Conservation (phyloP, 1,140 invertebrate species). For the Camponotus pennsylvanicus region DNA sequence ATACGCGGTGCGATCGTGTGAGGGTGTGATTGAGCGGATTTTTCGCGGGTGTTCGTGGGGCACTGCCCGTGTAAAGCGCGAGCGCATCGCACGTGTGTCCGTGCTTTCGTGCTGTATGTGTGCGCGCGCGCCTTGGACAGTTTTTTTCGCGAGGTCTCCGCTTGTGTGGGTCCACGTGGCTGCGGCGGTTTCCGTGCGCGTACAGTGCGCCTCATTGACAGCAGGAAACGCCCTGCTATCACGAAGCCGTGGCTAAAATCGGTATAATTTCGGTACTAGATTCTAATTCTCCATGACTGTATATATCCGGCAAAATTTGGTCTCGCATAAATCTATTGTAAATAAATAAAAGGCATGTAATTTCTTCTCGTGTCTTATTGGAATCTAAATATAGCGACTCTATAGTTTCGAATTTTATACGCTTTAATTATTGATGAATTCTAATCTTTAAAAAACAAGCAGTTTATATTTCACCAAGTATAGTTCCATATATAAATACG, state of each 20-base stretch:
- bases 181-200: conserved; percentile 37
- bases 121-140: conserved; percentile 69
- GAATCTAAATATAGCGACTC: neutral
- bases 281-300: neutral
- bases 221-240: conserved; percentile 70
- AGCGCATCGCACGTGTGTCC: conserved; percentile 19
- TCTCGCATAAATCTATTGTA: neutral
- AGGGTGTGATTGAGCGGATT: conserved; percentile 71
- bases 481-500: neutral
- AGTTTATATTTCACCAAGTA: neutral
- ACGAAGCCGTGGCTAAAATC: neutral
- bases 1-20: conserved; percentile 43
- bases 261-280: conserved; percentile 35
- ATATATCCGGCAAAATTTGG: neutral
- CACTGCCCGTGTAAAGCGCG: conserved; percentile 44
- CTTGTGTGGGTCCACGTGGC: conserved; percentile 70
- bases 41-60: conserved; percentile 71
- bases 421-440: too few relatives aligned
- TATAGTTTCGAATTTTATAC: neutral
- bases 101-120: conserved; percentile 22
- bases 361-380: neutral
- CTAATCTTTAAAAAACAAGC: neutral
- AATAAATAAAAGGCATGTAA: neutral
- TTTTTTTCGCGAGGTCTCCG: conserved; percentile 62
- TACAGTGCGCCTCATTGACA: conserved; percentile 70